These are phyloP conservation scores for Phainopepla nitens DNA, from an alignment of 2,113 vertebrate species.

Conservation along the genomic window DNA sequence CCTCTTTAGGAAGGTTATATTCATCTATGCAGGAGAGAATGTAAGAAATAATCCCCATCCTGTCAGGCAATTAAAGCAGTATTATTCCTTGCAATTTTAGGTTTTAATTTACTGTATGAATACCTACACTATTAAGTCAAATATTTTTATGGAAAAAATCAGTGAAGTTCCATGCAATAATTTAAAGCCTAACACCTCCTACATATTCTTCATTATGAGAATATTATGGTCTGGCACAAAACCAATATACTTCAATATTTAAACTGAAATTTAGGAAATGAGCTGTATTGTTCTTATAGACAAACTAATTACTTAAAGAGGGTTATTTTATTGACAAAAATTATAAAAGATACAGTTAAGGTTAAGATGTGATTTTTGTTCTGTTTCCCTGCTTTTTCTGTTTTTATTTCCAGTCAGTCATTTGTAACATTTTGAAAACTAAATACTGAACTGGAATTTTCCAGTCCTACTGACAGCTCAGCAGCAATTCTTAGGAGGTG, in stretches of 20 bases:
- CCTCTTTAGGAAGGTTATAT: conserved; percentile 1
- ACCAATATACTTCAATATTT: not conserved
- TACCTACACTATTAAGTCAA: conserved; percentile 12
- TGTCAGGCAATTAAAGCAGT: conserved; percentile 20
- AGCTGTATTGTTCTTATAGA: not conserved
- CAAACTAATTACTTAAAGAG: not conserved
- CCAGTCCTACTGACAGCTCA: not conserved
- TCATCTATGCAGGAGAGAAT: not conserved
- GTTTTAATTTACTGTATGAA: conserved; percentile 47
- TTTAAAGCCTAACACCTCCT: not conserved
- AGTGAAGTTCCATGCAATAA: not conserved
- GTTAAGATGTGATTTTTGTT: not conserved
- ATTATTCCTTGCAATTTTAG: conserved; percentile 23
- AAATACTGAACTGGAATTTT: conserved; percentile 6
- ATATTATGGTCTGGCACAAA: not conserved
- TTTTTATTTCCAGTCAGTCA: not conserved
- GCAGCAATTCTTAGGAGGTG: not conserved
- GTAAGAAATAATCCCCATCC: conserved; percentile 17
- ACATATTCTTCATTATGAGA: not conserved
- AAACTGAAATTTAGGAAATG: not conserved
- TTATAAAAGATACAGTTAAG: not conserved
- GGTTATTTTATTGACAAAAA: not conserved
- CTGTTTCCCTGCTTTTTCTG: not conserved
- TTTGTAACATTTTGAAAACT: not conserved
- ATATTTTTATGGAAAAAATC: conserved; percentile 22